Evolutionary conservation across 92 coral and sea anemone species (phyloP).

Genomic region (Porites rus): DNA sequence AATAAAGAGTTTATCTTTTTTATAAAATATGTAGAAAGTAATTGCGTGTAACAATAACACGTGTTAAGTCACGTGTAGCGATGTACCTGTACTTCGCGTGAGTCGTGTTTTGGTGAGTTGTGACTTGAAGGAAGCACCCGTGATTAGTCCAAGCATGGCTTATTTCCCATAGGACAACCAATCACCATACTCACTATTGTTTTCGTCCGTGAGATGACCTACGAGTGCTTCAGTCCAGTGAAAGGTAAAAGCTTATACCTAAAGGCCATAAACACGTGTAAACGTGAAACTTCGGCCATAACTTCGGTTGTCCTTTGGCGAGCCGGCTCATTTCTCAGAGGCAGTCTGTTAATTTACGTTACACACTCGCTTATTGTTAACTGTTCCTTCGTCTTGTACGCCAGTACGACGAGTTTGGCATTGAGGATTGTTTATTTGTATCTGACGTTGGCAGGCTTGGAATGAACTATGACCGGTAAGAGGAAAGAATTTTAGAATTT

Average conservation of each 20-base stretch:
- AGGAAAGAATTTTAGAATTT: not conserved
- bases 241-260: constrained; percentile 48
- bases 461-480: constrained; percentile 60
- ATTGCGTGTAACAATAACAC: not conserved
- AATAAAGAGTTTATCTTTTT: too few species aligned
- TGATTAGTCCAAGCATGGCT: constrained; percentile 18
- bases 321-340: not conserved
- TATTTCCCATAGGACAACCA: not conserved
- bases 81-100: constrained; percentile 20
- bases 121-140: not conserved
- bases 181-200: constrained; percentile 27
- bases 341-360: not conserved
- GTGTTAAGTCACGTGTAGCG: constrained; percentile 34
- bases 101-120: not conserved
- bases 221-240: constrained; percentile 33
- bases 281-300: constrained; percentile 6
- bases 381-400: not conserved
- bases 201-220: constrained; percentile 42
- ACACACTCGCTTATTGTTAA: not conserved
- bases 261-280: constrained; percentile 12
- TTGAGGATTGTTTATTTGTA: not conserved
- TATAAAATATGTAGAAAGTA: too few species aligned
- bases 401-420: not conserved
- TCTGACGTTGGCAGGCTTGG: not conserved
- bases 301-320: not conserved